Evolutionary conservation across 2,888 invertebrate species (phyloP), one percentile per base, ranked within the genome.

Genomic region (Drosophila nr. fundita): DNA sequence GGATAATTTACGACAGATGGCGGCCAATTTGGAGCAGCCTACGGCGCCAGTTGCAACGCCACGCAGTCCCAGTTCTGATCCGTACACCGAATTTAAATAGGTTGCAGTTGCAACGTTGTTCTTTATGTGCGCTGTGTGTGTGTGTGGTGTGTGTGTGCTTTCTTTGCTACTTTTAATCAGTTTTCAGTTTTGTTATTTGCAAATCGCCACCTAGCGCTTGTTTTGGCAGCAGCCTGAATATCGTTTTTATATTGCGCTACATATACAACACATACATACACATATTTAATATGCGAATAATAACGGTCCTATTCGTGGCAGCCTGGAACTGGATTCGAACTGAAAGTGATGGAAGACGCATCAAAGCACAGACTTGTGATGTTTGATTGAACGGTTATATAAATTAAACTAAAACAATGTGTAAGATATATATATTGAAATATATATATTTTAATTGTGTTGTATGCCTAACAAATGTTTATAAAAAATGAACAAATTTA

Each of bases 1-100:
- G 60, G 95, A 95, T 83, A 96, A 95, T 92, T 93, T 96, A 69
- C 93, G 95, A 83, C 94, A 95, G 84, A 94, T 96, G 92, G 96
- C 96, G 27, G 94, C 95, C 45, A 94, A 94, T 42, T 92, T 96
- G 80, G 95, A 96, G 85, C 95, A 94, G 54, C 68, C 76, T 0
- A n/a, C 68, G 42, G 61, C 57, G 62, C 34, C 78, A 30, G 64
- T 69, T 32, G 54, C 70, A 38, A 70, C 83, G 48, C 87, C 85
- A 13, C 61, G 76, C 21, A 89, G 89, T 82, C 91, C 91, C 11
- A 75, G 53, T 70, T 55, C 69, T 27, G 92, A 91, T 78, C 79
- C 82, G 50, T 92, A 87, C 76, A 85, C 84, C 74, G 91, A 91
- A 71, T 92, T 89, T 69, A 72, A 90, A 70, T 80, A 70, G 66